Evolutionary conservation across 2,113 vertebrate genomes (phyloP), one percentile per base, ranked within the genome.

Genomic region (Panthera uncia): DNA sequence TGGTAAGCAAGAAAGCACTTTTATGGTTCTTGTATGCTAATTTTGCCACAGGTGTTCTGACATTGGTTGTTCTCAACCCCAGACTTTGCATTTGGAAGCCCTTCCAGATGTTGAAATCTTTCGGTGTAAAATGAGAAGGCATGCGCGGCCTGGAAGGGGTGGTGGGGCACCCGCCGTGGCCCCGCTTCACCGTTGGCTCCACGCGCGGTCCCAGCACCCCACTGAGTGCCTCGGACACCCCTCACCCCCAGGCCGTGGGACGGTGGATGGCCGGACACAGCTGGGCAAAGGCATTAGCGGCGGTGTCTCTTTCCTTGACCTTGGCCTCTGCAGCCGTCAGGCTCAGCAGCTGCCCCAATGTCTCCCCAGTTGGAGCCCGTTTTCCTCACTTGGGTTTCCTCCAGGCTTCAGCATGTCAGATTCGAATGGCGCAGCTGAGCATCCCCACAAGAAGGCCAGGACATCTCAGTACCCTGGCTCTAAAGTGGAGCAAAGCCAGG

Each of bases 401-500:
- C 84, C 82, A 41, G 69, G 63, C 41, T 31, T 71, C 29, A 90
- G 79, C 33, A 98, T 97, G 97, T 82, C 89, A 3, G 31, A 6
- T 83, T 97, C 4, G 18, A 90, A 38, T 0, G 36, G 2, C 0
- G 0, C 57, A 16, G 96, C 79, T 66, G 83, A 92, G 38, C 94
- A 63, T 16, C 29, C 81, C 29, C 98, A 99, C 92, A 90, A 97
- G 29, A 99, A 99, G 97, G 98, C 99, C 57, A 98, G 99, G 55
- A 99, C 98, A 13, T 98, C 98, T 2, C 98, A 98, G 0, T 99
- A 99, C 93, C 99, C 99, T 4, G 99, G 99, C 14, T 99, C 99
- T 0, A 92, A 69, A 1, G 71, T 98, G 33, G 96, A 98, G 16
- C 98, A 99, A 78, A 98, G 98, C 80, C 96, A 94, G 0, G 99